Conservation (phyloP, 1,140 invertebrate genomes). For the Bradynema listronoti region DNA sequence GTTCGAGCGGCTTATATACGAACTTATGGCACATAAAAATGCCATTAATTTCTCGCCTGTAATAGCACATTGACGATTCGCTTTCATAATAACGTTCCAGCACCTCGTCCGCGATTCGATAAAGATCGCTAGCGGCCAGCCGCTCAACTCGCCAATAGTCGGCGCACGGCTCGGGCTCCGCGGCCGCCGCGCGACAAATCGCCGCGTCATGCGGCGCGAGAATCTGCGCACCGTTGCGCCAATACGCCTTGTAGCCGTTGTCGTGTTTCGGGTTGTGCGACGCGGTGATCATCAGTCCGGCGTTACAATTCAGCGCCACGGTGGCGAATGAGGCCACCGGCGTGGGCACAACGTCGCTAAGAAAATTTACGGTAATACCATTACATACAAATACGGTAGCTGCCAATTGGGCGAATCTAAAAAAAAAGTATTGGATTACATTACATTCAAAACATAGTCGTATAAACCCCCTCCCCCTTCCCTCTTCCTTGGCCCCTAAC, state of each 20-base stretch:
- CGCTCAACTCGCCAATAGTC: conserved; percentile 59
- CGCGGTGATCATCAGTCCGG: conserved; percentile 77
- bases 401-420: conserved; percentile 81
- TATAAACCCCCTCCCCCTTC: background rate
- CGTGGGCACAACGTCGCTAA: conserved; percentile 73
- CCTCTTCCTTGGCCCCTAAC: background rate
- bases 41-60: conserved; percentile 12
- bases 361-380: conserved; percentile 76
- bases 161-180: conserved; percentile 69
- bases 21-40: conserved; percentile 7
- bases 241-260: conserved; percentile 94
- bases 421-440: conserved; percentile 57
- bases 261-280: conserved; percentile 98
- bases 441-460: background rate
- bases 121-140: conserved; percentile 39
- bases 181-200: conserved; percentile 73
- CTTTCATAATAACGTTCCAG: conserved; percentile 65
- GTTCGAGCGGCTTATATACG: too few relatives aligned
- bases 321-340: conserved; percentile 69
- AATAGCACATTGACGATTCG: conserved; percentile 31
- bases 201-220: conserved; percentile 80
- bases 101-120: conserved; percentile 63
- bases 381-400: conserved; percentile 73
- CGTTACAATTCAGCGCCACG: conserved; percentile 43
- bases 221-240: conserved; percentile 87